These are phyloP conservation scores for Agrypnus murinus DNA, from an alignment of 2,888 invertebrate species.

Conservation along the genomic window DNA sequence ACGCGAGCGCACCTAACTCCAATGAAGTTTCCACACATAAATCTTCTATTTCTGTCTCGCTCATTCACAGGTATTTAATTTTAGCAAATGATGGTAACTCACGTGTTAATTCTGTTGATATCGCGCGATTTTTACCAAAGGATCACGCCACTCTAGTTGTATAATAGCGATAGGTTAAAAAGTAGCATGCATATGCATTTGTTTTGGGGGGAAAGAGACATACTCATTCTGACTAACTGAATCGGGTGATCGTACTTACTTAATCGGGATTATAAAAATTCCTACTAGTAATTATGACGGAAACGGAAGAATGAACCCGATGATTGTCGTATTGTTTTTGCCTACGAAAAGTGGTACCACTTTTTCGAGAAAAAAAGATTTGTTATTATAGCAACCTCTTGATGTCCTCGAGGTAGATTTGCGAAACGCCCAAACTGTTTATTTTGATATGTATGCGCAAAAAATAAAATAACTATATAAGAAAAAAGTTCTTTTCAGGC, in stretches of 20 bases:
- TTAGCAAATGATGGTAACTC: not conserved
- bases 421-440: too few species aligned
- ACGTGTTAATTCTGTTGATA: conserved; percentile 2
- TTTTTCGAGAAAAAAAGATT: not conserved
- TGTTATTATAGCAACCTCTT: not conserved
- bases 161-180: conserved; percentile 38
- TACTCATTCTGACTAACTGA: not conserved
- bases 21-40: conserved; percentile 16
- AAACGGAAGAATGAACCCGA: not conserved
- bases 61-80: not conserved
- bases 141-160: conserved; percentile 48
- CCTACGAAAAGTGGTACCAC: conserved; percentile 12
- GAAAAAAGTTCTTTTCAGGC: too few species aligned
- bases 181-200: conserved; percentile 12
- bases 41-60: conserved; percentile 16
- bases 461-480: too few species aligned
- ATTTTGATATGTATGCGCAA: too few species aligned
- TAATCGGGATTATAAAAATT: conserved; percentile 1
- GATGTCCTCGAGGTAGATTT: too few species aligned
- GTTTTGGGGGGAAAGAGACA: not conserved
- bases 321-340: too few species aligned
- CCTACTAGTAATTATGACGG: not conserved
- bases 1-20: conserved; percentile 49
- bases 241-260: conserved; percentile 19
- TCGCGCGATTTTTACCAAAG: conserved; percentile 40